Evolutionary conservation across 2,797 vertebrate species (phyloP).

Genomic region (Luscinia megarhynchos): DNA sequence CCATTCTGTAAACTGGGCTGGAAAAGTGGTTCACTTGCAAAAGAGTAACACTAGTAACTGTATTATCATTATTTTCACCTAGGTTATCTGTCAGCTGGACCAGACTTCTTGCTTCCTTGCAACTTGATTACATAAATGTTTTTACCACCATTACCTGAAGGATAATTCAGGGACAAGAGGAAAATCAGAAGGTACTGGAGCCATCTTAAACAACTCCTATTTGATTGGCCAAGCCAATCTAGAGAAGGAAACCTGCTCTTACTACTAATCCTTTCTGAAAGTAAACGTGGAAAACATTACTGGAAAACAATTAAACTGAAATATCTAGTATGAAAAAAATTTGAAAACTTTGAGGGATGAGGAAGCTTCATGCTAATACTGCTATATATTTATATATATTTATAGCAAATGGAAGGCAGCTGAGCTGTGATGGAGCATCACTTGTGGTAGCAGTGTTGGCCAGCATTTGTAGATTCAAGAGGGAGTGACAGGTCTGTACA

Average conservation of each 20-base stretch:
- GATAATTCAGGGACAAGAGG: not conserved
- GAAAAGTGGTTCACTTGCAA: not conserved
- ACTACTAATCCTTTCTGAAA: not conserved
- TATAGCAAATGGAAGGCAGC: not conserved
- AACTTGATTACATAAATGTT: not conserved
- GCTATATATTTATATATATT: not conserved
- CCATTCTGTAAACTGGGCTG: not conserved
- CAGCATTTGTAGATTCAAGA: not conserved
- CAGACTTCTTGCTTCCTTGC: not conserved
- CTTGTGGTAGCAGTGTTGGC: not conserved
- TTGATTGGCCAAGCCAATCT: not conserved
- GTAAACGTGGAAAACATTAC: not conserved
- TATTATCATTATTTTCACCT: not conserved
- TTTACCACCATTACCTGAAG: not conserved
- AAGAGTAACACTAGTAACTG: not conserved
- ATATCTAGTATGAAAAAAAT: not conserved
- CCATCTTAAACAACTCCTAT: not conserved
- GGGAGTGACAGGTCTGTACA: not conserved
- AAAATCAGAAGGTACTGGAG: not conserved
- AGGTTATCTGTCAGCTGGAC: not conserved
- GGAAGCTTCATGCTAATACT: not conserved
- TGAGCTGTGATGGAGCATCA: not conserved
- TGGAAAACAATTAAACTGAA: not conserved
- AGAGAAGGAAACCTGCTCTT: not conserved
- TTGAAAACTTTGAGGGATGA: not conserved